Evolutionary conservation across 23 tunicate genomes (phyloP).

Genomic region (Styela plicata): DNA sequence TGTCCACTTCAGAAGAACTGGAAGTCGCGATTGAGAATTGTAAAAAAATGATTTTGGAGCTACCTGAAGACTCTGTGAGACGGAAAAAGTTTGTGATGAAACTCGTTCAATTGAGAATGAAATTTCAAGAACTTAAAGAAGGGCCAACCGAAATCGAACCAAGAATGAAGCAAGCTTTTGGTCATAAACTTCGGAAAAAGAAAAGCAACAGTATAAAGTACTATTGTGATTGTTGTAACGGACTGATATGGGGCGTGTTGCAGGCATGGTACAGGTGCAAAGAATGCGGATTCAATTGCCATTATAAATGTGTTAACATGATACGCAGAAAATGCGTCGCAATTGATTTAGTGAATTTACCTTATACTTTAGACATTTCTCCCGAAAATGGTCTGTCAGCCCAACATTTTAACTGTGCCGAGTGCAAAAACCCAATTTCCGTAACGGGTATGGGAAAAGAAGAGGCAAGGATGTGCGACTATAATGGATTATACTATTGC

Average conservation of each 20-base stretch:
- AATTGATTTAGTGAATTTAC: conserved; percentile 5
- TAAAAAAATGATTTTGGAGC: conserved; percentile 50
- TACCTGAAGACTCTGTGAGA: conserved; percentile 46
- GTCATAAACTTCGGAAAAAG: conserved; percentile 48
- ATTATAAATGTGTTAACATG: conserved; percentile 51
- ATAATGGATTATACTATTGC: conserved; percentile 84
- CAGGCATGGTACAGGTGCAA: conserved; percentile 84
- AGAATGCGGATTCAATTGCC: conserved; percentile 65
- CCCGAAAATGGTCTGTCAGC: conserved; percentile 81
- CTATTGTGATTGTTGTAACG: conserved; percentile 86
- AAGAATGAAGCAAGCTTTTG: conserved; percentile 33
- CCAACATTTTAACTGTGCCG: conserved; percentile 72
- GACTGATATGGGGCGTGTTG: conserved; percentile 69
- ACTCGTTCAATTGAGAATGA: conserved; percentile 53
- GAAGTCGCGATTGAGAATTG: conserved; percentile 69
- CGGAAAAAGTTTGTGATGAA: conserved; percentile 56
- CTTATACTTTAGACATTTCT: conserved; percentile 50
- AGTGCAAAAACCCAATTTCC: conserved; percentile 66
- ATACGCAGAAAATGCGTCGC: conserved; percentile 71
- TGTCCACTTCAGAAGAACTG: conserved; percentile 62
- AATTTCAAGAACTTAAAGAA: conserved; percentile 68
- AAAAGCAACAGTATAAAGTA: conserved; percentile 43
- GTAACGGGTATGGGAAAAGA: conserved; percentile 37
- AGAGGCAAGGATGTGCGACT: conserved; percentile 69
- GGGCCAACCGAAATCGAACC: conserved; percentile 28